Evolutionary conservation across 2,113 vertebrate species (phyloP), one percentile per base, ranked within the genome.

Genomic region (Sturnira hondurensis): DNA sequence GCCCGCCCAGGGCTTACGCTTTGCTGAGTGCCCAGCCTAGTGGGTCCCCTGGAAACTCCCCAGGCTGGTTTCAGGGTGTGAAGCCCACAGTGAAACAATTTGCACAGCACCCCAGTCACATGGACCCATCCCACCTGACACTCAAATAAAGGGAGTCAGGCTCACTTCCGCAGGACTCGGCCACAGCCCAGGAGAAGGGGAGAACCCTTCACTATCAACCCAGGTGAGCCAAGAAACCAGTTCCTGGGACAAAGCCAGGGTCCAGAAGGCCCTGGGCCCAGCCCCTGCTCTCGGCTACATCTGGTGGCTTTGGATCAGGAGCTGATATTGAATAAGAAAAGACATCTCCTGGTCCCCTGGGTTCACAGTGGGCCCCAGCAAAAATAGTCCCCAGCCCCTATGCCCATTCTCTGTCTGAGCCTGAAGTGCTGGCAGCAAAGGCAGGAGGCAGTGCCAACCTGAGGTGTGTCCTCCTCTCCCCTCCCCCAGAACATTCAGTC

Each of bases 61-160:
- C 16, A 2, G 61, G 71, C 85, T 81, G 41, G 89, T 94, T 93
- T 93, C 33, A 0, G 38, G 45, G 28, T 93, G 65, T 76, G 33
- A 61, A n/a, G 73, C 63, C 43, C 86, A 84, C 11, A n/a, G 8
- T 43, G 74, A 68, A 93, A 65, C 50, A 88, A 89, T 92, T 61
- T 58, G 13, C 47, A 63, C 4, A 0, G 54, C 56, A 56, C 19
- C 41, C 50, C 26, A 76, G 16, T 45, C 87, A 54, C 15, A 0
- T 6, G 56, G 93, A 22, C 68, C 91, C 43, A n/a, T 82, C 86
- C 89, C 68, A 45, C 61, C 63, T 17, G 77, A 26, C 0, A 8
- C 47, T 33, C n/a, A 71, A 31, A 97, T 98, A 96, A 96, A 98
- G 52, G 73, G 61, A 86, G 70, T 38, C 45, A 0, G 15, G 13